A percentile compares a stretch with the other conserved stretches of the same genome.
Evolutionary conservation across 2,888 invertebrate genomes (phyloP).

Genomic region (Junonia oenone): DNA sequence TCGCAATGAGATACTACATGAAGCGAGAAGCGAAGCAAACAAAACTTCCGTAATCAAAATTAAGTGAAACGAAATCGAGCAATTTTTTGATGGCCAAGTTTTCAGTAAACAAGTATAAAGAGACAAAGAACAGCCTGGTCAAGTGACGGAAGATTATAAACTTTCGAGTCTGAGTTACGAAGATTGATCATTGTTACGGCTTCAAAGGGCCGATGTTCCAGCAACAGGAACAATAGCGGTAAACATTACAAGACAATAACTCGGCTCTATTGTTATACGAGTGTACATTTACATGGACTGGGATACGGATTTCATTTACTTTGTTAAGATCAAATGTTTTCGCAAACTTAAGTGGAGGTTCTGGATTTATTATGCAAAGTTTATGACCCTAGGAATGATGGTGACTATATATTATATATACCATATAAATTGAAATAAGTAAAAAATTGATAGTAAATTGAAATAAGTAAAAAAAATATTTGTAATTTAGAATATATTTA

Average conservation of each 20-base stretch:
- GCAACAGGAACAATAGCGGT: slow-evolving; percentile 15
- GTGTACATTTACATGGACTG: slow-evolving; percentile 15
- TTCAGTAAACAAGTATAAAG: not conserved
- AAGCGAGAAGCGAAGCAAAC: not conserved
- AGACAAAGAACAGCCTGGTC: not conserved
- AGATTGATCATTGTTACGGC: slow-evolving; percentile 15
- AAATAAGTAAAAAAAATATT: no score
- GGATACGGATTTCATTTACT: slow-evolving; percentile 10
- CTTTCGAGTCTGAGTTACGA: slow-evolving; percentile 2
- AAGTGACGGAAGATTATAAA: slow-evolving; percentile 8
- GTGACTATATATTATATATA: no score
- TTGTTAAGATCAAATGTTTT: not conserved
- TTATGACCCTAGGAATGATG: no score
- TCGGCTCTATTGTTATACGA: slow-evolving; percentile 15
- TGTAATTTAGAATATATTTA: no score
- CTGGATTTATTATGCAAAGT: not conserved
- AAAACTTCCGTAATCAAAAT: not conserved
- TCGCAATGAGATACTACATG: no score
- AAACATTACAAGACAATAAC: slow-evolving; percentile 22
- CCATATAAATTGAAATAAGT: no score
- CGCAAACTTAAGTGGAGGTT: not conserved
- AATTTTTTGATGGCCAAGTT: not conserved
- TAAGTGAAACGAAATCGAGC: not conserved
- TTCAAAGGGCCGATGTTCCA: slow-evolving; percentile 11
- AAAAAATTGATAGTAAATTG: no score